Conservation (phyloP, 2,888 invertebrate species). For the Ctenicera cuprea region DNA sequence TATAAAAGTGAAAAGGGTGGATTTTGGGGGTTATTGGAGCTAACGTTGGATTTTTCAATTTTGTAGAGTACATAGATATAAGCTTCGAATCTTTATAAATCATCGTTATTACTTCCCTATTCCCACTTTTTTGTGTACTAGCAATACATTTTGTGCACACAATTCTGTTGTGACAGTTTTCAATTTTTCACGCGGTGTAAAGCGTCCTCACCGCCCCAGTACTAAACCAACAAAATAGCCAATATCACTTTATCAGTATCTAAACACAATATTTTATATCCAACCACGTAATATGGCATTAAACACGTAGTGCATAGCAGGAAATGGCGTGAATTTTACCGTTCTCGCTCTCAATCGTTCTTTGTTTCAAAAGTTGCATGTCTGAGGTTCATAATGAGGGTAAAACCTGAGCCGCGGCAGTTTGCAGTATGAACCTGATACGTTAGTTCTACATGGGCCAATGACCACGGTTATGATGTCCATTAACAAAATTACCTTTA, state of each 20-base stretch:
- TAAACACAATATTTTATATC: slow-evolving; percentile 40
- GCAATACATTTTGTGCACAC: slow-evolving; percentile 47
- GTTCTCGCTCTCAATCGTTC: slow-evolving; percentile 9
- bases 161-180: slow-evolving; percentile 47
- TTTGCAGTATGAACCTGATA: slow-evolving; percentile 39
- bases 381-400: slow-evolving; percentile 40
- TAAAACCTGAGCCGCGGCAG: slow-evolving; percentile 23
- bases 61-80: slow-evolving; percentile 46
- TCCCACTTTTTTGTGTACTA: slow-evolving; percentile 42
- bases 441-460: slow-evolving; percentile 43
- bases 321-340: slow-evolving; percentile 34
- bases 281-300: slow-evolving; percentile 34
- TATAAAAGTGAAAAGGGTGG: slow-evolving; percentile 9
- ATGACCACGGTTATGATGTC: slow-evolving; percentile 46
- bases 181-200: slow-evolving; percentile 44
- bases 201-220: slow-evolving; percentile 14
- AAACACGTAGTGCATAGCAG: slow-evolving; percentile 30
- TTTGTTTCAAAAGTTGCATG: slow-evolving; percentile 51
- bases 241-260: slow-evolving; percentile 45
- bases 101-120: slow-evolving; percentile 46
- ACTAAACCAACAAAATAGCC: slow-evolving; percentile 49
- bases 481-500: slow-evolving; percentile 47
- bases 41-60: slow-evolving; percentile 41
- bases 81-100: slow-evolving; percentile 45
- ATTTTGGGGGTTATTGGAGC: slow-evolving; percentile 19